Evolutionary conservation across 2,797 vertebrate genomes (phyloP).

Genomic region (Falco biarmicus): DNA sequence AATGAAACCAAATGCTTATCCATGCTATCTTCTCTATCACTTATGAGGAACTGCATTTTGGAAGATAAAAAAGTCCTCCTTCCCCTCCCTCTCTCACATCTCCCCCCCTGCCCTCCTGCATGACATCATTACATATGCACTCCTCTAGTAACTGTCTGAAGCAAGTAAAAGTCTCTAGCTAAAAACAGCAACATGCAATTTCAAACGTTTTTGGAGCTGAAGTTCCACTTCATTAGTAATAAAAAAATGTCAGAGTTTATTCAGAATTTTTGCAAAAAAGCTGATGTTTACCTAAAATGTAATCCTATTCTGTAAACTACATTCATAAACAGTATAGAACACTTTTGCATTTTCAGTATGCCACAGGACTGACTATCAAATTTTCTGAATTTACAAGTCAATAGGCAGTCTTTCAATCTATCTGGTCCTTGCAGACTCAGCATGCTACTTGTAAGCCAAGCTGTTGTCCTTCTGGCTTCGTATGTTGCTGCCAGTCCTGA

Average conservation of each 20-base stretch:
- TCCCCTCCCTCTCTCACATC: background rate
- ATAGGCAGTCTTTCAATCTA: constrained; percentile 27
- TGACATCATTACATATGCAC: background rate
- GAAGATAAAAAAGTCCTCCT: background rate
- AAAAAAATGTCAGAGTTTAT: background rate
- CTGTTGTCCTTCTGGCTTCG: constrained; percentile 49
- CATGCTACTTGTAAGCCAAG: constrained; percentile 33
- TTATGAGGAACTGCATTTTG: background rate
- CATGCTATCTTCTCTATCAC: background rate
- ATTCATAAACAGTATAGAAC: background rate
- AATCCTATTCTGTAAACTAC: background rate
- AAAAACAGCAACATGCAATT: background rate
- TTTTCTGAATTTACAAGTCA: constrained; percentile 48
- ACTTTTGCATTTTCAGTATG: background rate
- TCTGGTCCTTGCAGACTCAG: constrained; percentile 40
- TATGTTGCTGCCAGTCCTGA: background rate
- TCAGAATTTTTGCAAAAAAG: background rate
- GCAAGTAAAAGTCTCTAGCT: background rate
- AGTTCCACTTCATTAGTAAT: background rate
- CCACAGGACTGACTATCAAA: background rate
- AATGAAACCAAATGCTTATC: background rate
- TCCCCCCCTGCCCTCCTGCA: background rate
- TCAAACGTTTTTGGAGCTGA: background rate
- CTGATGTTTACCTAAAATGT: background rate
- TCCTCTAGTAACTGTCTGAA: background rate